These are phyloP conservation scores for Trichonephila clavipes DNA, from an alignment of 1,140 invertebrate genomes.

Conservation along the genomic window DNA sequence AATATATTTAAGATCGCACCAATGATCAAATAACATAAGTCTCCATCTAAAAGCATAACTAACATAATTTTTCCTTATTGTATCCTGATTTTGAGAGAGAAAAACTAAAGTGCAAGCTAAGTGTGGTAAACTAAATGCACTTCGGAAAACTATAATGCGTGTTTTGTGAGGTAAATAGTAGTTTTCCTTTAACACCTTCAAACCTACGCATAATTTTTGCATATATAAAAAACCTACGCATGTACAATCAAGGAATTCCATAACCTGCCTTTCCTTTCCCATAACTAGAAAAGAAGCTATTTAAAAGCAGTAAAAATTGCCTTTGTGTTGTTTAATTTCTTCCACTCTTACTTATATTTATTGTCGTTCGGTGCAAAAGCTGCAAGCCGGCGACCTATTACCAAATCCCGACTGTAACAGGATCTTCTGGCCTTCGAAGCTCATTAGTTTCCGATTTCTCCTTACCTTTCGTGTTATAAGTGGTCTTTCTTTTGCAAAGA, in stretches of 20 bases:
- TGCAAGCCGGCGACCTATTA: not conserved
- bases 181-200: conserved; percentile 27
- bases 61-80: no score
- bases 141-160: not conserved
- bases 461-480: conserved; percentile 58
- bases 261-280: conserved; percentile 11
- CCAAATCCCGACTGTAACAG: conserved; percentile 16
- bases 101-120: not conserved
- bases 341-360: conserved; percentile 60
- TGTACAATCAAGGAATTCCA: not conserved
- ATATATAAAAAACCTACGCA: conserved; percentile 46
- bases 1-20: not conserved
- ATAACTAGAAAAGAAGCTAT: conserved; percentile 26
- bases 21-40: not conserved
- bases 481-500: conserved; percentile 20
- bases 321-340: conserved; percentile 48
- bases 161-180: not conserved
- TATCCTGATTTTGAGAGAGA: not conserved
- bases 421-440: conserved; percentile 41
- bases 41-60: not conserved
- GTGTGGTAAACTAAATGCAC: not conserved
- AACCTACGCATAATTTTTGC: conserved; percentile 26
- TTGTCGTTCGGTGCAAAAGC: conserved; percentile 23
- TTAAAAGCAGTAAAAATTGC: conserved; percentile 57
- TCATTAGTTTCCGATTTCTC: conserved; percentile 61